Evolutionary conservation across 1,140 invertebrate genomes (phyloP), one percentile per base, ranked within the genome.

Genomic region (Eumaeus atala): DNA sequence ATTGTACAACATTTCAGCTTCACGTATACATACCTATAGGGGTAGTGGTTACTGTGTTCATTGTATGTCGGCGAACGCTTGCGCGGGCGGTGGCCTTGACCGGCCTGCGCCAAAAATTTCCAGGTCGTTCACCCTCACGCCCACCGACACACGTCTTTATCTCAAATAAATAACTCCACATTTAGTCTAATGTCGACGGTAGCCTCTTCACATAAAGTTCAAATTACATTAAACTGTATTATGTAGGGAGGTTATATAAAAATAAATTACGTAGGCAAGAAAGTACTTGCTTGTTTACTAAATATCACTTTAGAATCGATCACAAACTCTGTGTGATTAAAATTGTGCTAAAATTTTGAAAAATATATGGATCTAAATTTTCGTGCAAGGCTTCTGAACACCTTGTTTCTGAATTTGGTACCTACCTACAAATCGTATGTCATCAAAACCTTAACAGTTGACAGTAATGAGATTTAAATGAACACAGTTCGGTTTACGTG

Each of bases 71-170:
- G 54, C 57, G 54, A 66, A 74, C 78, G 78, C 71, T 57, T 73
- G 77, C 76, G 77, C 74, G 75, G 71, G 64, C 61, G 58, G 67
- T 72, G 83, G 84, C 84, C 84, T 87, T 87, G 84, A 87, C 84
- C 84, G 77, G 70, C 74, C 77, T 84, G 84, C 84, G 83, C 84
- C 81, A 87, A 87, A 50, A 87, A 82, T 84, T 87, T 82, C 72
- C 84, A 76, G 84, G 77, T 83, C 80, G 60, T 84, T 84, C 80
- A 87, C 80, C 79, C 73, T 74, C 74, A 68, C 79, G 74, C 77
- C 76, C 77, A 78, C 76, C 64, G 64, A 66, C 73, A 66, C 72
- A 66, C 74, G 68, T 67, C 71, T 75, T 74, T 77, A 84, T 79
- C 80, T 83, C 77, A 66, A 62, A 67, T 74, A 77, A 82, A 82